phyloP scores from a whole-genome alignment of 2,797 vertebrate genomes.

The Rhincodon typus region DNA sequence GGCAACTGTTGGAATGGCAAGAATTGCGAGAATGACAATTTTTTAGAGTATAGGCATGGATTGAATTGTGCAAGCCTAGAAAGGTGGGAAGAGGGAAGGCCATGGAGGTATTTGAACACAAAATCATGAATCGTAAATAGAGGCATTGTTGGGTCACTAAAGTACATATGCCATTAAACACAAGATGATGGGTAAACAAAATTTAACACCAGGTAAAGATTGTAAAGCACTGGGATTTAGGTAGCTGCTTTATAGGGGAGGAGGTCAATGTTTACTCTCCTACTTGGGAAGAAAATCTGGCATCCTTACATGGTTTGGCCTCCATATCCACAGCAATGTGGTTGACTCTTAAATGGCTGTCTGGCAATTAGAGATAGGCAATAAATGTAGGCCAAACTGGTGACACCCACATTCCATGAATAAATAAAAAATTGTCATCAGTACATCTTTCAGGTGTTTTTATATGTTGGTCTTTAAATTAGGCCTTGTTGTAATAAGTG shows the following conservation, averaged over 20 bases:
- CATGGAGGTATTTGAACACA: neutral
- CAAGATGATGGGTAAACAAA: neutral
- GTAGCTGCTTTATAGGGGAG: neutral
- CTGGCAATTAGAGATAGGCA: no score
- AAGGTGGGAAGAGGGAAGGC: neutral
- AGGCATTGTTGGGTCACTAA: neutral
- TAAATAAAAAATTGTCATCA: no score
- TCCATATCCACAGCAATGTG: no score
- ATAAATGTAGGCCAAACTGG: no score
- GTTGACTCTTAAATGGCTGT: no score
- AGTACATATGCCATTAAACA: neutral
- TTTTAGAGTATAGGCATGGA: neutral
- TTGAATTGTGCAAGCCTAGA: neutral
- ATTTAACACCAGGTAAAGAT: neutral
- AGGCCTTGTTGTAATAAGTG: neutral
- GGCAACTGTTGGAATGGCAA: no score
- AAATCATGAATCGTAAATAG: neutral
- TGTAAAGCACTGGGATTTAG: neutral
- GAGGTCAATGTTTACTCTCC: neutral
- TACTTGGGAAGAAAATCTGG: no score
- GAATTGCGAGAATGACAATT: neutral
- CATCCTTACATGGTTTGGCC: no score
- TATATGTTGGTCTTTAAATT: neutral
- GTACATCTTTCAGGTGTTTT: no score
- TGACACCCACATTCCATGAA: no score